Evolutionary conservation across 2,888 invertebrate species (phyloP).

Genomic region (Thera britannica): DNA sequence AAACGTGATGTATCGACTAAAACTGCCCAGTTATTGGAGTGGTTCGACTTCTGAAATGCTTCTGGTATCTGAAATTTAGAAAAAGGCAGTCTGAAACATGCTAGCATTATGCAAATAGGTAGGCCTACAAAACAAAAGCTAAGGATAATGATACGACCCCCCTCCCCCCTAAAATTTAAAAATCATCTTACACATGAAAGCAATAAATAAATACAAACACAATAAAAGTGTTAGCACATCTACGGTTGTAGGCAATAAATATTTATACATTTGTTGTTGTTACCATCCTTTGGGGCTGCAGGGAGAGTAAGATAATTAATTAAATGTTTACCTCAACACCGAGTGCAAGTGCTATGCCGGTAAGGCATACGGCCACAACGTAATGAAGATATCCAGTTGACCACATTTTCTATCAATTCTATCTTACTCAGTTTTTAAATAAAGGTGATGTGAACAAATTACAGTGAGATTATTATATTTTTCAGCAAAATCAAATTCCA

Average conservation of each 20-base stretch:
- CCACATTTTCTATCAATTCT: slow-evolving; percentile 10
- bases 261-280: neutral
- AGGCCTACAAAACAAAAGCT: too few relatives aligned
- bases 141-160: too few relatives aligned
- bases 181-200: too few relatives aligned
- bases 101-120: neutral
- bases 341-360: slow-evolving; percentile 9
- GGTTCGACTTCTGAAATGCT: slow-evolving; percentile 87
- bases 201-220: too few relatives aligned
- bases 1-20: slow-evolving; percentile 99
- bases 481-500: too few relatives aligned
- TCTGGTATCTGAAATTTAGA: slow-evolving; percentile 74
- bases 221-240: too few relatives aligned
- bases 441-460: too few relatives aligned
- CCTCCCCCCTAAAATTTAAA: too few relatives aligned
- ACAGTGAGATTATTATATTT: too few relatives aligned
- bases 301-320: neutral
- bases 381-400: slow-evolving; percentile 1
- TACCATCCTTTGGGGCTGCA: neutral
- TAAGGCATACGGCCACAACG: slow-evolving; percentile 9
- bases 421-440: neutral
- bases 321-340: slow-evolving; percentile 25
- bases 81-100: neutral
- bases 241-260: too few relatives aligned
- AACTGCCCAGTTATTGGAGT: slow-evolving; percentile 99